These are phyloP conservation scores for Semotilus atromaculatus DNA, from an alignment of 2,797 vertebrate genomes.

Conservation along the genomic window DNA sequence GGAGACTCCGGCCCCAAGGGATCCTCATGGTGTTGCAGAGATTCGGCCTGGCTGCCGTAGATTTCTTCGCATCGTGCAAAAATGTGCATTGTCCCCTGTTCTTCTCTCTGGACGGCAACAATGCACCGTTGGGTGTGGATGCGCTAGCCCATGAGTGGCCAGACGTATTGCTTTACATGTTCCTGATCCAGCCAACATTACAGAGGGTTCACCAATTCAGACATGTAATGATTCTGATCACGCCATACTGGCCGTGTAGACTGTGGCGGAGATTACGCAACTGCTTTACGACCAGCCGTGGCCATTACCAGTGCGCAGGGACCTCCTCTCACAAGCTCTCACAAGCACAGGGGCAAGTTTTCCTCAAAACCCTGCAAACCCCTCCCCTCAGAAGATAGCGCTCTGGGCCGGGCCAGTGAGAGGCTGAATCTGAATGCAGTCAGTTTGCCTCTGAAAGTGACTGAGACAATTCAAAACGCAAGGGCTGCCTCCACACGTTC, in stretches of 20 bases:
- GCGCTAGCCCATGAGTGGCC: too few relatives aligned
- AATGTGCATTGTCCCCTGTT: too few relatives aligned
- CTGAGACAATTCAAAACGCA: not conserved
- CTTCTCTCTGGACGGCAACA: not conserved
- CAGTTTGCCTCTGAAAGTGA: not conserved
- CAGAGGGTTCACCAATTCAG: too few relatives aligned
- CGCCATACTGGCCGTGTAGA: too few relatives aligned
- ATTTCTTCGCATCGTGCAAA: too few relatives aligned
- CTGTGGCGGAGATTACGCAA: not conserved
- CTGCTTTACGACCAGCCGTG: not conserved
- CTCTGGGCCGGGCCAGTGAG: not conserved
- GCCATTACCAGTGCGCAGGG: not conserved
- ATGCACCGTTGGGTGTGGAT: too few relatives aligned
- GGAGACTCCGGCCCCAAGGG: not conserved
- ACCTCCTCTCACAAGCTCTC: not conserved
- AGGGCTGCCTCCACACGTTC: not conserved
- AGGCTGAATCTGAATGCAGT: not conserved
- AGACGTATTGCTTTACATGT: too few relatives aligned
- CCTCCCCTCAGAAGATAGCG: too few relatives aligned
- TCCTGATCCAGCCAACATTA: not conserved
- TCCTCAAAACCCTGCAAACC: too few relatives aligned
- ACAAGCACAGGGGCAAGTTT: not conserved
- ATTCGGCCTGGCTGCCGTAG: too few relatives aligned
- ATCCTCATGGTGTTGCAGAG: not conserved
- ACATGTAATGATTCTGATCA: too few relatives aligned